Base-by-base conservation (phyloP, 2,797 vertebrate species). In the Melanotaenia maccullochi region DNA sequence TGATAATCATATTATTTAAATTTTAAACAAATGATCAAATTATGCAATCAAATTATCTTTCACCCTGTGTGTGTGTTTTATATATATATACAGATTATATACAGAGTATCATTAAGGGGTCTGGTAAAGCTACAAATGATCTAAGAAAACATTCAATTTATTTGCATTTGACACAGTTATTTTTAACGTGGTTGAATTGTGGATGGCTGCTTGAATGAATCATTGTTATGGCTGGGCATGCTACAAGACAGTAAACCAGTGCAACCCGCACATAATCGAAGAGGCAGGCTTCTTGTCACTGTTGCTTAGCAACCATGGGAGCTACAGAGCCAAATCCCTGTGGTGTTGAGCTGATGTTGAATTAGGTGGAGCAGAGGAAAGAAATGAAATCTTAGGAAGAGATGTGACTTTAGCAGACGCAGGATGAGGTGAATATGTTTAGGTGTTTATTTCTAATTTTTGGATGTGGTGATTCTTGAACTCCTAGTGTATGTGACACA, bases 231-330 rank as follows among this genome's bases (percentile, higher is more conserved):
- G 87, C 88, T 85, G 86, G 81, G 86, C 84, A 78, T 77, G 81
- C 85, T 83, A 72, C 87, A 86, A 90, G 91, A 90, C 82, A 92
- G 84, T 83, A 90, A 93, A 85, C 73, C 83, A 79, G 65, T 28
- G 40, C 72, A 49, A 64, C 60, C 76, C 51, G 62, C 89, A 85
- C 87, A 91, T 73, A 85, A 90, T 90, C 56, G 62, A 90, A 90
- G 90, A 93, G 91, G 90, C 93, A 93, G 92, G 91, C 91, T 92
- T 94, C 92, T 90, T 92, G 87, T 93, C 91, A 78, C 92, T 94
- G 94, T 95, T 95, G 93, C 94, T 85, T 92, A 90, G 94, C 93
- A 95, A 95, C 94, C 89, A 14, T 60, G 60, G 79, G 93, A 93
- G 90, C 90, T 85, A 92, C 90, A 85, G 91, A 92, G 80, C 91